Evolutionary conservation across 2,113 vertebrate genomes (phyloP), one percentile per base, ranked within the genome.

Genomic region (Taurulus bubalis): DNA sequence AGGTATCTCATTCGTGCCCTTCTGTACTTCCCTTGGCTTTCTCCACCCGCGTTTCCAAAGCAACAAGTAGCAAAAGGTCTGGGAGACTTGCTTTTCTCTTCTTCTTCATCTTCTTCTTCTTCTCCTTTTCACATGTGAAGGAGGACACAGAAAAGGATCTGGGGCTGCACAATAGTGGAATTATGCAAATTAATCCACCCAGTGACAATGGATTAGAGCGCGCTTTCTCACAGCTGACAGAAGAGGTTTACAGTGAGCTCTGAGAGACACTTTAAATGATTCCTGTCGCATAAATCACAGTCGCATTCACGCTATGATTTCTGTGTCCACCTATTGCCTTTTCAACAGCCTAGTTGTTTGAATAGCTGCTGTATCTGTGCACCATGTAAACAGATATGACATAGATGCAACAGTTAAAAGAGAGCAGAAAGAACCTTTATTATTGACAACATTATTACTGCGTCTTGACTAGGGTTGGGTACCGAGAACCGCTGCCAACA

Each of bases 141-240:
- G 73, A 91, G 73, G 84, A 86, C 77, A 85, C 83, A 51, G 81
- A 74, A 74, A 88, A 88, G 83, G 84, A 93, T 85, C 80, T 77
- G 66, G 73, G 65, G 80, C 71, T 71, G 75, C 87, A 93, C 90
- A 93, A 93, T 90, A 64, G 89, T 75, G 85, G 90, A 94, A 92
- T 93, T 94, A 94, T 93, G 91, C 84, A 94, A 93, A 94, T 90
- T 20, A 92, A 91, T 91, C 90, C 87, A 70, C 77, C 80, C 85
- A 87, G 83, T 90, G 91, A 93, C 91, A 93, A 90, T 93, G 86
- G 86, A 94, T 94, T 93, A 93, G 80, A 85, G 89, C 63, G 0
- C 84, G 70, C 80, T 88, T 87, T 85, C 79, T 87, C 64, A 66
- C 82, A 85, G 78, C 68, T 89, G 87, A 93, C 89, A 87, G 91